phyloP scores from a whole-genome alignment of 1,140 invertebrate species.

The Harpegnathos saltator region DNA sequence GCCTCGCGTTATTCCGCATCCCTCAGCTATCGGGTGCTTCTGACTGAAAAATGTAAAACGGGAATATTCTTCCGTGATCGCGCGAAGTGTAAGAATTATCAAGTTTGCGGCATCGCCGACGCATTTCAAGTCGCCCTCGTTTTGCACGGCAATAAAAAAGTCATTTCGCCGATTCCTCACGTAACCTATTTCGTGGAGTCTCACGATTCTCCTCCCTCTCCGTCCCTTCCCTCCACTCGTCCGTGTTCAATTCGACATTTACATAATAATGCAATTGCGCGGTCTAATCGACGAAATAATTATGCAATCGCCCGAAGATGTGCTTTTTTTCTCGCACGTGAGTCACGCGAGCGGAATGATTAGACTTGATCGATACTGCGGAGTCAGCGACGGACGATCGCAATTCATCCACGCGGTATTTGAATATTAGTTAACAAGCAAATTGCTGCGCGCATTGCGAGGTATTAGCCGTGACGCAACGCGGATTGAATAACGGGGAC shows the following conservation, averaged over 20 bases:
- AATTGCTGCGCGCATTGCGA: neutral
- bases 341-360: slow-evolving; percentile 31
- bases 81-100: slow-evolving; percentile 27
- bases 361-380: neutral
- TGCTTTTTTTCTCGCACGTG: neutral
- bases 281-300: slow-evolving; percentile 24
- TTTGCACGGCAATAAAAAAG: slow-evolving; percentile 53
- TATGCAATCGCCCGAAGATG: slow-evolving; percentile 20
- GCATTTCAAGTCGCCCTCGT: slow-evolving; percentile 28
- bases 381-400: slow-evolving; percentile 8
- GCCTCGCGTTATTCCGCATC: no score
- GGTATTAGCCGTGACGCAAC: no score
- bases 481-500: neutral
- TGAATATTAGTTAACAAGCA: slow-evolving; percentile 7
- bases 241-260: slow-evolving; percentile 23
- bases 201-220: slow-evolving; percentile 16
- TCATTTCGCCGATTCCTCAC: slow-evolving; percentile 25
- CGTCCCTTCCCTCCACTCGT: neutral
- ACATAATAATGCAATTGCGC: slow-evolving; percentile 40
- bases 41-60: no score
- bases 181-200: slow-evolving; percentile 36
- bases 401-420: neutral
- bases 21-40: no score
- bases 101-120: neutral
- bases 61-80: no score